Evolutionary conservation across 2,797 vertebrate genomes (phyloP), one percentile per base, ranked within the genome.

Genomic region (Labeo calbasu): DNA sequence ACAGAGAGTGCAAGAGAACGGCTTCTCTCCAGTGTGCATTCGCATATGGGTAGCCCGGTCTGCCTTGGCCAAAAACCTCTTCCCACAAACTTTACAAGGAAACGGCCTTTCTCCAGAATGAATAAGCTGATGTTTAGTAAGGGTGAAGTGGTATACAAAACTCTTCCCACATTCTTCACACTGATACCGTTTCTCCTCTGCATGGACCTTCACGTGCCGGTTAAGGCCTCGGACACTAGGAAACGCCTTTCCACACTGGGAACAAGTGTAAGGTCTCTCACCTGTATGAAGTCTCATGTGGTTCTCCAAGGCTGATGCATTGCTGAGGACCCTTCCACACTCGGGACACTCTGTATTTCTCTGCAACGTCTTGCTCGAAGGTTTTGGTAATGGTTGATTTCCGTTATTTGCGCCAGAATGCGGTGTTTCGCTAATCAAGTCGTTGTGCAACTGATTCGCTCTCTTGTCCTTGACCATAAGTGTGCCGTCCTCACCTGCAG

Each of bases 11-110:
- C 95, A 96, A 2, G 91, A 87, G 86, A 94, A 95, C 0, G 94
- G 94, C 90, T 90, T 95, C 92, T 95, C 94, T 46, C 93, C 94
- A 0, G 94, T 94, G 88, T 95, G 95, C 57, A 91, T 90, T 1
- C 93, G 91, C 69, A 93, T 85, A 84, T 96, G 95, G 7, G 89
- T 79, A 72, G 93, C 91, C 28, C 94, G 88, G 21, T 96, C 94
- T 1, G 90, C 88, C 81, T 93, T 94, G 78, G 91, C 91, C 85
- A 92, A 90, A 84, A 94, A 96, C 5, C 90, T 90, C 70, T 94
- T 95, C 68, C 88, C 89, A 57, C 95, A 96, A 14, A 94, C 55
- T 77, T 92, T 92, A 86, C 95, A 96, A 48, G 90, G 87, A 73
- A 93, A 95, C 9, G 94, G 93, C 73, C 90, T 94, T 21, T 94